These are phyloP conservation scores for Drosophila paramelanica DNA, from an alignment of 2,888 invertebrate genomes.

Conservation along the genomic window DNA sequence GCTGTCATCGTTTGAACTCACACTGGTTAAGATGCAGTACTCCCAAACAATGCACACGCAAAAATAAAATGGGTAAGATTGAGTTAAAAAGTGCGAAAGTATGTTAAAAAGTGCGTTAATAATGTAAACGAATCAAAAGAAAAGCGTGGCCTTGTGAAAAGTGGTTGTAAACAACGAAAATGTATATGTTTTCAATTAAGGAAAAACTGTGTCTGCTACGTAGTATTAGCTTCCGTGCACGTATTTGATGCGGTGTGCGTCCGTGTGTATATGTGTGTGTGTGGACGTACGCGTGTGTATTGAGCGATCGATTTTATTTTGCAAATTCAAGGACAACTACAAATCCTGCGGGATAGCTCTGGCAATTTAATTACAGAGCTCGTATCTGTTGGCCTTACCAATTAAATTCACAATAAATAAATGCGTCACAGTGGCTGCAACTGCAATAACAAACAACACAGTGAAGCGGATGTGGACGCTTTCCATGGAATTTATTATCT, in stretches of 20 bases:
- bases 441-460: slow-evolving; percentile 34
- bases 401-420: slow-evolving; percentile 5
- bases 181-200: slow-evolving; percentile 27
- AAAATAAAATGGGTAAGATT: slow-evolving; percentile 77
- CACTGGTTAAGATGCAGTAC: slow-evolving; percentile 57
- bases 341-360: slow-evolving; percentile 69
- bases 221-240: slow-evolving; percentile 43
- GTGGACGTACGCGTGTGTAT: slow-evolving; percentile 62
- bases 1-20: slow-evolving; percentile 9
- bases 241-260: slow-evolving; percentile 33
- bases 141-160: slow-evolving; percentile 5
- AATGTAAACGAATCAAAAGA: neutral
- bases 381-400: slow-evolving; percentile 11
- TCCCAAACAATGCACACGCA: slow-evolving; percentile 72
- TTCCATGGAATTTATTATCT: slow-evolving; percentile 64
- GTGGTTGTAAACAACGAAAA: neutral
- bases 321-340: slow-evolving; percentile 77
- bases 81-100: slow-evolving; percentile 61
- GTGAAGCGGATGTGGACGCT: slow-evolving; percentile 49
- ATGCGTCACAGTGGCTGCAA: slow-evolving; percentile 22
- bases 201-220: slow-evolving; percentile 56
- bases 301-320: slow-evolving; percentile 79
- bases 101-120: slow-evolving; percentile 28
- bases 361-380: slow-evolving; percentile 16
- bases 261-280: slow-evolving; percentile 38